phyloP scores from a whole-genome alignment of 1,140 invertebrate species.

The Drosophila chauvacae region DNA sequence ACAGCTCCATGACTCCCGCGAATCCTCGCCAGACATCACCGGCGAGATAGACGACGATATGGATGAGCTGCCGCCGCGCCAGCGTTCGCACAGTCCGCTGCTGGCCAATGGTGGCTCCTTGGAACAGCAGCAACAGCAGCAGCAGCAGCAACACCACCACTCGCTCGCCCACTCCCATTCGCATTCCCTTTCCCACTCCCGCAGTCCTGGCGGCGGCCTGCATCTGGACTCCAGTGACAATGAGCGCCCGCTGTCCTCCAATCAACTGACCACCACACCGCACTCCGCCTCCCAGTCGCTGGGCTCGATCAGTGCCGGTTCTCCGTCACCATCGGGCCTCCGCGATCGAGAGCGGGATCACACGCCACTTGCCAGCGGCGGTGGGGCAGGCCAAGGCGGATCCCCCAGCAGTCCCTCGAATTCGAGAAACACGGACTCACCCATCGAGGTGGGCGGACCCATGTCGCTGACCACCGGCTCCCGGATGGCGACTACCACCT shows the following conservation, averaged over 20 bases:
- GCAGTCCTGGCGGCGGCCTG: constrained; percentile 66
- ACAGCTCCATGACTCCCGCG: constrained; percentile 79
- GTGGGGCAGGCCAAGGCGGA: neutral
- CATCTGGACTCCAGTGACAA: constrained; percentile 78
- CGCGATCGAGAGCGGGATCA: constrained; percentile 72
- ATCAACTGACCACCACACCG: constrained; percentile 73
- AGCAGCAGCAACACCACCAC: constrained; percentile 52
- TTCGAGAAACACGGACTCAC: constrained; percentile 83
- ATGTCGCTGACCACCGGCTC: constrained; percentile 78
- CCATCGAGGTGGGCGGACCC: constrained; percentile 84
- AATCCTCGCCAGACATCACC: constrained; percentile 84
- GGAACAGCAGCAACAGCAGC: constrained; percentile 55
- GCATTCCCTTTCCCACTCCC: constrained; percentile 50
- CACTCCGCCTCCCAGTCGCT: constrained; percentile 82
- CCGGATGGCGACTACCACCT: constrained; percentile 56
- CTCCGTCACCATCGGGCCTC: constrained; percentile 75
- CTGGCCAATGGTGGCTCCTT: constrained; percentile 49
- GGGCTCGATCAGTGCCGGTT: constrained; percentile 83
- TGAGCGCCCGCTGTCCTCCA: constrained; percentile 80
- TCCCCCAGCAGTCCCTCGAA: constrained; percentile 64
- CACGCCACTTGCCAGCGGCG: constrained; percentile 55
- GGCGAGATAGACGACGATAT: constrained; percentile 83
- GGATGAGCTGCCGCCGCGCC: constrained; percentile 69
- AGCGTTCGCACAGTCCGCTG: constrained; percentile 74
- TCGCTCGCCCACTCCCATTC: constrained; percentile 4